These are phyloP conservation scores for Meliscaeva auricollis DNA, from an alignment of 2,888 invertebrate species.

Conservation along the genomic window DNA sequence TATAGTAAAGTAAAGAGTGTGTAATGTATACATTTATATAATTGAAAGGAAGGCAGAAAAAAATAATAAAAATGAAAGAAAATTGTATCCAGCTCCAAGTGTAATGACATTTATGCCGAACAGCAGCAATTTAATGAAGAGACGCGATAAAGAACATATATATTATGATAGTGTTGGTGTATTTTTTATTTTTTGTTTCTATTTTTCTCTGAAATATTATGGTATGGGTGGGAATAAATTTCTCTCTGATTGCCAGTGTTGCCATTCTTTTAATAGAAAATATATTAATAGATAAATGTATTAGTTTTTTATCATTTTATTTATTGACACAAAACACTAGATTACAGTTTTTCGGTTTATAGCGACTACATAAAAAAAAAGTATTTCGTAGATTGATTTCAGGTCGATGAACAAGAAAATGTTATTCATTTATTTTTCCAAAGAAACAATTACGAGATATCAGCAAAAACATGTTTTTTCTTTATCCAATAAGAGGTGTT, in stretches of 20 bases:
- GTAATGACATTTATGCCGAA: conserved; percentile 62
- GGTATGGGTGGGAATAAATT: conserved; percentile 16
- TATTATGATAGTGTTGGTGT: conserved; percentile 36
- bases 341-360: no score
- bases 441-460: no score
- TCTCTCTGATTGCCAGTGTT: conserved; percentile 26
- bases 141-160: conserved; percentile 42
- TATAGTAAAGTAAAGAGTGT: conserved; percentile 41
- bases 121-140: conserved; percentile 38
- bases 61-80: conserved; percentile 22
- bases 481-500: no score
- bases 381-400: no score
- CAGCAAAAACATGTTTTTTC: no score
- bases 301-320: no score
- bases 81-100: conserved; percentile 60
- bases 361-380: no score
- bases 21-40: conserved; percentile 53
- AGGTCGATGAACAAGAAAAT: no score
- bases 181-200: background rate
- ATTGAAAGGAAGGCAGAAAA: conserved; percentile 21
- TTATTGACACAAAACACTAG: no score
- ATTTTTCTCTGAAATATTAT: background rate
- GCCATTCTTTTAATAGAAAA: no score
- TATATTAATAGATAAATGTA: conserved; percentile 4
- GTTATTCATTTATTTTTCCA: no score